Percentiles rank a stretch among this genome's conserved stretches.
Conservation (phyloP, 2,113 vertebrate genomes). For the Dryoscopus gambensis region DNA sequence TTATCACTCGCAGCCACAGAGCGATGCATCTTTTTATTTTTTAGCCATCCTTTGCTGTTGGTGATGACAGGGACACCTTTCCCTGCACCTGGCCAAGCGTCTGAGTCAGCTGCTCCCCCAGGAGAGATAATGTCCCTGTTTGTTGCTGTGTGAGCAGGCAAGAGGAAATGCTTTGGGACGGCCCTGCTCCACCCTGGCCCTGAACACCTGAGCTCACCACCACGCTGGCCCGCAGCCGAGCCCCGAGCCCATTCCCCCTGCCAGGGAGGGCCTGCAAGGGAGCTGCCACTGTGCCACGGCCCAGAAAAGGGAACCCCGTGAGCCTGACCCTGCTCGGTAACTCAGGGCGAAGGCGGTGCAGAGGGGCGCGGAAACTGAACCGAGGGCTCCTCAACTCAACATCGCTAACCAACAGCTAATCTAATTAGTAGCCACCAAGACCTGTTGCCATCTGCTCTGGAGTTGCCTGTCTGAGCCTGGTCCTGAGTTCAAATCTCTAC, state of each 20-base stretch:
- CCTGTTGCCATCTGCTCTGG: not conserved
- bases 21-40: not conserved
- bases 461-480: not conserved
- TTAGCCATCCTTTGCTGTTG: not conserved
- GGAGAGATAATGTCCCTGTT: slow-evolving; percentile 15
- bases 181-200: not conserved
- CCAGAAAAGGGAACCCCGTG: fast-evolving
- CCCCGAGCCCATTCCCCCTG: not conserved
- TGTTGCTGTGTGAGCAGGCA: not conserved
- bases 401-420: not conserved
- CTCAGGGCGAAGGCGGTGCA: not conserved
- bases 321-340: not conserved
- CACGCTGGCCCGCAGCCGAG: fast-evolving
- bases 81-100: slow-evolving; percentile 15
- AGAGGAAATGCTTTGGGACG: not conserved
- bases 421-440: not conserved
- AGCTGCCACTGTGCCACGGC: not conserved
- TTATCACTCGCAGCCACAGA: not conserved
- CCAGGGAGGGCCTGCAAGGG: fast-evolving
- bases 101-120: slow-evolving; percentile 30
- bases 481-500: not conserved
- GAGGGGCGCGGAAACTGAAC: not conserved
- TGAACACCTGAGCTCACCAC: slow-evolving; percentile 5
- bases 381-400: not conserved
- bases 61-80: not conserved